These are phyloP conservation scores for Tympanoctomys barrerae DNA, from an alignment of 2,797 vertebrate genomes.

Conservation along the genomic window DNA sequence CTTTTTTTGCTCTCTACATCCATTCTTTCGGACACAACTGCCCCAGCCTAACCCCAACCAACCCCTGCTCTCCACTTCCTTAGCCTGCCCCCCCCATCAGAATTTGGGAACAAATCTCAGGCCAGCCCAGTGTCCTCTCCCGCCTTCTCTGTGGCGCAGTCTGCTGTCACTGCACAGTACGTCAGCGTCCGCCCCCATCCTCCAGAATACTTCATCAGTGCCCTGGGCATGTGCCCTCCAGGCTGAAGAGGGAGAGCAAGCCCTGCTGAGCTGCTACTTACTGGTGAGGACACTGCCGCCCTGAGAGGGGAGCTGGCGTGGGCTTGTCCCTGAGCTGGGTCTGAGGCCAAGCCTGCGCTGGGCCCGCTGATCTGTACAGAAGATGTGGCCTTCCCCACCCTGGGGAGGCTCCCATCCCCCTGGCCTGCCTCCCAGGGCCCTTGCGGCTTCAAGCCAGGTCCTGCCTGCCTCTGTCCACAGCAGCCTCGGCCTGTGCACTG, in stretches of 20 bases:
- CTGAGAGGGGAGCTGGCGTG: neutral
- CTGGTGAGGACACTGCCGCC: fast-evolving
- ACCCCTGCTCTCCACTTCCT: neutral
- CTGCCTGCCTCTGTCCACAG: neutral
- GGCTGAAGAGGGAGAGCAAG: neutral
- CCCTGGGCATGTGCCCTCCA: neutral
- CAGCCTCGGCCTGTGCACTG: neutral
- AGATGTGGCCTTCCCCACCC: neutral
- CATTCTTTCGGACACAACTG: neutral
- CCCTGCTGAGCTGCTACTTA: neutral
- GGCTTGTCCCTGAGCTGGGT: neutral
- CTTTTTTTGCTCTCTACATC: neutral
- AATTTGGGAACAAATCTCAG: neutral
- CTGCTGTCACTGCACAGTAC: neutral
- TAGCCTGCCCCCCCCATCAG: neutral
- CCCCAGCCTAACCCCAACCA: neutral
- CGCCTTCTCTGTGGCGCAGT: neutral
- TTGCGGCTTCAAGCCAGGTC: neutral
- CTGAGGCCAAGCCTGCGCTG: neutral
- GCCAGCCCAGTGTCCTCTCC: neutral
- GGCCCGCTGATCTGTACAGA: neutral
- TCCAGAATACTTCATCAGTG: neutral
- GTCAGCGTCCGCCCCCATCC: neutral
- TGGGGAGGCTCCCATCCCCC: neutral
- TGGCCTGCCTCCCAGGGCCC: neutral